Evolutionary conservation across 2,113 vertebrate genomes (phyloP).

Genomic region (Microtus ochrogaster): DNA sequence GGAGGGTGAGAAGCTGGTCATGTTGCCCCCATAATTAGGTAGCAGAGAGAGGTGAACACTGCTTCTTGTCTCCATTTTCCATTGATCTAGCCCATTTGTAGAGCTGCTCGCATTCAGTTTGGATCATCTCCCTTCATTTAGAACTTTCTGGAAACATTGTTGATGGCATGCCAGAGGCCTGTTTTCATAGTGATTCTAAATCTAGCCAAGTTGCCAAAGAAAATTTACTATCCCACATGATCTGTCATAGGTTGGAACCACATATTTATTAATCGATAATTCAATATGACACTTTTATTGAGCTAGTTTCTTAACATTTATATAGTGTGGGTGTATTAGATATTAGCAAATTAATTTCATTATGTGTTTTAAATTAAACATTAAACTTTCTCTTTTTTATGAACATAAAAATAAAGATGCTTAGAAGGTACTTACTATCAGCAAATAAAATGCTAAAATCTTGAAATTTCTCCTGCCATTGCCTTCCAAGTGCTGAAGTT

Average conservation of each 20-base stretch:
- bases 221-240: background rate
- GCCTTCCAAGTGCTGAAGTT: no score
- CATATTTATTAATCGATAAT: background rate
- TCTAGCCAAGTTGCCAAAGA: background rate
- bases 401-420: background rate
- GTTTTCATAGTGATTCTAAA: background rate
- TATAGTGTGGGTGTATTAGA: background rate
- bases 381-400: slow-evolving; percentile 1
- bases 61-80: background rate
- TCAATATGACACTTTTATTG: background rate
- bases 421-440: background rate
- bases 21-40: no score
- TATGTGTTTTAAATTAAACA: slow-evolving; percentile 23
- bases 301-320: background rate
- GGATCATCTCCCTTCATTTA: background rate
- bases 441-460: background rate
- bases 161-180: background rate
- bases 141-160: background rate
- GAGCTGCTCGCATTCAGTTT: no score
- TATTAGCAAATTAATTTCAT: background rate
- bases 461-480: background rate
- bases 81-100: background rate
- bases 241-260: background rate
- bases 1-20: background rate
- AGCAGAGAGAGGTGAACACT: background rate